phyloP scores from a whole-genome alignment of 2,113 vertebrate species.

The Onychostruthus taczanowskii region DNA sequence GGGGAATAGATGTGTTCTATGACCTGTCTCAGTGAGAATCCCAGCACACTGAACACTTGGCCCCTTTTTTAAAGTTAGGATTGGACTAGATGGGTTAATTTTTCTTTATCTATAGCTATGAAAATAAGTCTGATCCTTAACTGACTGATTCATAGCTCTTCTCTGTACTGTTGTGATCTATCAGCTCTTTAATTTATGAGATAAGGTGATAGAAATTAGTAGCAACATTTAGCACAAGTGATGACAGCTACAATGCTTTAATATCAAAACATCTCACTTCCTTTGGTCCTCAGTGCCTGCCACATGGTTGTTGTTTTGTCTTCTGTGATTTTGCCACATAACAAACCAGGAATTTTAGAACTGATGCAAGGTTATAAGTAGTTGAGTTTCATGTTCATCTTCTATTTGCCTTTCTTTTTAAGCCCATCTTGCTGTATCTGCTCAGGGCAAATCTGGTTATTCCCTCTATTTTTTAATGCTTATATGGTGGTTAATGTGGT shows the following conservation, averaged over 20 bases:
- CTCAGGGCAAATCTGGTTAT: neutral
- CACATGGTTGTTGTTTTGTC: neutral
- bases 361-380: neutral
- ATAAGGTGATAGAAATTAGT: neutral
- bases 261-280: neutral
- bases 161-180: neutral
- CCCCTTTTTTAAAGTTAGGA: neutral
- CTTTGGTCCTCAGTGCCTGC: neutral
- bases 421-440: rapidly evolving
- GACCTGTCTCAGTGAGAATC: neutral
- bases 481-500: neutral
- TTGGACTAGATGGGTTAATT: neutral
- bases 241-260: neutral
- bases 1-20: neutral
- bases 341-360: neutral
- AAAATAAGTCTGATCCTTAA: neutral
- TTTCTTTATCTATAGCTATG: neutral
- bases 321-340: neutral
- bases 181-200: neutral
- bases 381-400: neutral
- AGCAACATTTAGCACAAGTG: neutral
- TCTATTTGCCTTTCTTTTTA: neutral
- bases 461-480: neutral
- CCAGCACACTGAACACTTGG: neutral
- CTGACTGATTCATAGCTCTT: neutral